Conservation (phyloP, 2,797 vertebrate species). For the Sarcophilus harrisii region DNA sequence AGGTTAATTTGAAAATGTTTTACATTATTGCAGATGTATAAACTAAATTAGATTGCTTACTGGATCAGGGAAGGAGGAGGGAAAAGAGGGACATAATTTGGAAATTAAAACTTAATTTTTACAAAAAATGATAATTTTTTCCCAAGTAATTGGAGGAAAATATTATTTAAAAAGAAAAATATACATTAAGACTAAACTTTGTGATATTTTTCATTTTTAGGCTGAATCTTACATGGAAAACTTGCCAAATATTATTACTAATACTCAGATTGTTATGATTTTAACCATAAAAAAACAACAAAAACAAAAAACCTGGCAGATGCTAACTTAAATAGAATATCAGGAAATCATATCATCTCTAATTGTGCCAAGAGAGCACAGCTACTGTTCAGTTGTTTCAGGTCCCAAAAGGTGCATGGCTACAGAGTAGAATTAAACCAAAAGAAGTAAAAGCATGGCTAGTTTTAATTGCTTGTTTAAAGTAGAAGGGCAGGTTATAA, state of each 20-base stretch:
- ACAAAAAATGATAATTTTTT: too few relatives aligned
- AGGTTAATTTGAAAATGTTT: too few relatives aligned
- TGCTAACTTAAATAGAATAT: neutral
- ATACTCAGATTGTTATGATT: neutral
- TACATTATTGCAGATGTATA: too few relatives aligned
- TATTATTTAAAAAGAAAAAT: neutral
- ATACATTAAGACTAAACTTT: fast-evolving
- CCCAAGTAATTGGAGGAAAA: too few relatives aligned
- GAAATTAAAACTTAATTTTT: too few relatives aligned
- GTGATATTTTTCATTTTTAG: constrained; percentile 26
- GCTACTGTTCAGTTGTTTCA: fast-evolving
- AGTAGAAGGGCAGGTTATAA: neutral
- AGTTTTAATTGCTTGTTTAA: neutral
- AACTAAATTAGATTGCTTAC: too few relatives aligned
- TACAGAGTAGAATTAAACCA: neutral
- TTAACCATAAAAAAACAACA: neutral
- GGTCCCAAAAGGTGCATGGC: neutral
- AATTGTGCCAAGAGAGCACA: neutral
- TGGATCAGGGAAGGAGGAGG: too few relatives aligned
- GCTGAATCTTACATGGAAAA: constrained; percentile 29
- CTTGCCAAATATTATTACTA: constrained; percentile 6
- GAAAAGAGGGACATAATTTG: too few relatives aligned
- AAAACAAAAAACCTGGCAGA: neutral
- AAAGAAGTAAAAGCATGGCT: neutral
- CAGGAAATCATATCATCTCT: neutral